Evolutionary conservation across 1,140 invertebrate species (phyloP).

Genomic region (Dendroctonus valens): DNA sequence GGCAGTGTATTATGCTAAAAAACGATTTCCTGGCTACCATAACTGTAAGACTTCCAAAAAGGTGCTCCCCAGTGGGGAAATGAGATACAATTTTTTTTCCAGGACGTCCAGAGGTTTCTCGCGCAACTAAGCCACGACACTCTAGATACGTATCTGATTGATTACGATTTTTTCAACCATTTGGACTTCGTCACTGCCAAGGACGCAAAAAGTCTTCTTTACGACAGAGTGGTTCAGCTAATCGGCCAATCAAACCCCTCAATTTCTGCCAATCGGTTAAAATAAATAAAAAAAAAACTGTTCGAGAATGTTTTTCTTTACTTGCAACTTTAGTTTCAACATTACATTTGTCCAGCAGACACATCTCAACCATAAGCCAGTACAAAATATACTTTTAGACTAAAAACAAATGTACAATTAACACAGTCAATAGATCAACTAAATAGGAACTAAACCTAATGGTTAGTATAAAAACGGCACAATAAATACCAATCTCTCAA

Average conservation of each 20-base stretch:
- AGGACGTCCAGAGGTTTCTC: conserved; percentile 34
- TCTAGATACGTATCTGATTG: conserved; percentile 23
- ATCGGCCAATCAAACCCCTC: conserved; percentile 2
- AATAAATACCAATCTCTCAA: too few relatives aligned
- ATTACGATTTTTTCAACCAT: conserved; percentile 34
- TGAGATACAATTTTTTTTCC: conserved; percentile 19
- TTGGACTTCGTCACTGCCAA: conserved; percentile 35
- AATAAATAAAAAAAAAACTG: too few relatives aligned
- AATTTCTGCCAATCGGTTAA: too few relatives aligned
- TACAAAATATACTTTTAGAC: too few relatives aligned
- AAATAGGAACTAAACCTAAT: too few relatives aligned
- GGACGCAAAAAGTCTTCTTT: conserved; percentile 26
- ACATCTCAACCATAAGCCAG: too few relatives aligned
- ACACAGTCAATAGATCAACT: too few relatives aligned
- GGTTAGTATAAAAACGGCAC: too few relatives aligned
- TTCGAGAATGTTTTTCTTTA: too few relatives aligned
- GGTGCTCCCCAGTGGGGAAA: neutral
- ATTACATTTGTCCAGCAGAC: too few relatives aligned
- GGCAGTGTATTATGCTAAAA: conserved; percentile 24
- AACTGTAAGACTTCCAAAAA: conserved; percentile 23
- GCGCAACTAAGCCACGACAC: conserved; percentile 17
- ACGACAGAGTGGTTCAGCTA: conserved; percentile 21
- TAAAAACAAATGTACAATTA: too few relatives aligned
- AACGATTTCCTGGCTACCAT: conserved; percentile 24
- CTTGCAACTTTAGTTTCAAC: too few relatives aligned